These are phyloP conservation scores for Anniella stebbinsi DNA, from an alignment of 2,797 vertebrate genomes.

Conservation along the genomic window DNA sequence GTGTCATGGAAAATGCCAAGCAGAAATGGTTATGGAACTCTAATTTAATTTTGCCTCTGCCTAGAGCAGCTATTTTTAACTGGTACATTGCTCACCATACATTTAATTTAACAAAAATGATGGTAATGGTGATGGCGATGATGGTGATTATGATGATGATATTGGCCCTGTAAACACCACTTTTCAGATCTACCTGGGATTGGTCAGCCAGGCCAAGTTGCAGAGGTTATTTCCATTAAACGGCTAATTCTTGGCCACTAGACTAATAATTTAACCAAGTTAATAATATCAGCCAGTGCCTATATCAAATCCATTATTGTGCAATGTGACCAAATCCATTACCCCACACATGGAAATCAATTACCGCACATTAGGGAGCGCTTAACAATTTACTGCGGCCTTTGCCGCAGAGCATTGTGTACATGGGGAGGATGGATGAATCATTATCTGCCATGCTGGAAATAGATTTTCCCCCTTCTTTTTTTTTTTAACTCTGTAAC, in stretches of 20 bases:
- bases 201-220: not conserved
- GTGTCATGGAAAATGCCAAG: not conserved
- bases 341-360: conserved; percentile 73
- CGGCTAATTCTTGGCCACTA: conserved; percentile 27
- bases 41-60: rapidly evolving
- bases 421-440: conserved; percentile 41
- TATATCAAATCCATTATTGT: conserved; percentile 75
- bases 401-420: conserved; percentile 65
- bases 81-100: rapidly evolving
- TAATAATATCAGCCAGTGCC: conserved; percentile 63
- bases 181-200: not conserved
- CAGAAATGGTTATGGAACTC: rapidly evolving
- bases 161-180: conserved; percentile 28
- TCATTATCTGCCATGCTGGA: conserved; percentile 59
- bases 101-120: conserved; percentile 23
- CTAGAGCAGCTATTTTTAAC: not conserved
- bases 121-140: no score
- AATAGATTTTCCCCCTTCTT: conserved; percentile 35
- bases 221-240: not conserved
- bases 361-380: conserved; percentile 72
- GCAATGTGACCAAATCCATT: conserved; percentile 67
- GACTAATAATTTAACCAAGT: conserved; percentile 55
- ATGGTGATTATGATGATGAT: no score
- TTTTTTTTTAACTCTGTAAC: not conserved
- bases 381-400: conserved; percentile 68